Evolutionary conservation across 2,113 vertebrate species (phyloP).

Genomic region (Otolemur garnettii): DNA sequence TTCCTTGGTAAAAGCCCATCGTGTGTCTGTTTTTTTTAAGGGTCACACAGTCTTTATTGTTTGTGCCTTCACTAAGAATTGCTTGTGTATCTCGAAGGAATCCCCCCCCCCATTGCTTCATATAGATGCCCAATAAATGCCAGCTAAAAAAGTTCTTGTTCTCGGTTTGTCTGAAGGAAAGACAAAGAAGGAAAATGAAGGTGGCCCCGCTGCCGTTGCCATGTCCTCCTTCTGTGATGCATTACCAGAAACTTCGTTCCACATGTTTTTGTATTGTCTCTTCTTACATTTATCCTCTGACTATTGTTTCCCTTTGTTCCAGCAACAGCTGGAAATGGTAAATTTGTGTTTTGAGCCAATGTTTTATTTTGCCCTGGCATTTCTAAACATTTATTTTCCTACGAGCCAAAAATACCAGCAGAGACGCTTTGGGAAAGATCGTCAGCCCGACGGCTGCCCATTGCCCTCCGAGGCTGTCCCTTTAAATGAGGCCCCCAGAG

Average conservation of each 20-base stretch:
- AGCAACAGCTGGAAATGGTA: conserved; percentile 90
- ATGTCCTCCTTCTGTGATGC: conserved; percentile 79
- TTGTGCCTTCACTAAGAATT: neutral
- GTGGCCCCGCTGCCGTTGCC: conserved; percentile 53
- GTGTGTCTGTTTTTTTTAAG: neutral
- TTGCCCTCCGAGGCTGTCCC: conserved; percentile 80
- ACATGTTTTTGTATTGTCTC: conserved; percentile 88
- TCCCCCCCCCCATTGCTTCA: conserved; percentile 56
- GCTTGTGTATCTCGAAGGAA: neutral
- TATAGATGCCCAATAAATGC: conserved; percentile 70
- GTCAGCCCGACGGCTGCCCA: conserved; percentile 65
- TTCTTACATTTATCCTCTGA: conserved; percentile 87
- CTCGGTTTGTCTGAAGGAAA: conserved; percentile 47
- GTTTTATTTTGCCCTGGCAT: conserved; percentile 84
- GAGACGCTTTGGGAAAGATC: conserved; percentile 69
- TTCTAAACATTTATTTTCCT: conserved; percentile 75
- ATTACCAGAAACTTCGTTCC: conserved; percentile 84
- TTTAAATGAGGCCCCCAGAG: conserved; percentile 89
- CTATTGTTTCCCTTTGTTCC: conserved; percentile 87
- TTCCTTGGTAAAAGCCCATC: fast-evolving
- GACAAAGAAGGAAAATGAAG: conserved; percentile 70
- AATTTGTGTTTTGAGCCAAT: conserved; percentile 87
- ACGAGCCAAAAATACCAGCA: conserved; percentile 69
- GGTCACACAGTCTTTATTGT: neutral
- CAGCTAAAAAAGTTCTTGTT: conserved; percentile 78